A percentile compares a stretch with the other conserved stretches of the same genome.
Evolutionary conservation across 1,140 invertebrate species (phyloP).

Genomic region (Thrips palmi): DNA sequence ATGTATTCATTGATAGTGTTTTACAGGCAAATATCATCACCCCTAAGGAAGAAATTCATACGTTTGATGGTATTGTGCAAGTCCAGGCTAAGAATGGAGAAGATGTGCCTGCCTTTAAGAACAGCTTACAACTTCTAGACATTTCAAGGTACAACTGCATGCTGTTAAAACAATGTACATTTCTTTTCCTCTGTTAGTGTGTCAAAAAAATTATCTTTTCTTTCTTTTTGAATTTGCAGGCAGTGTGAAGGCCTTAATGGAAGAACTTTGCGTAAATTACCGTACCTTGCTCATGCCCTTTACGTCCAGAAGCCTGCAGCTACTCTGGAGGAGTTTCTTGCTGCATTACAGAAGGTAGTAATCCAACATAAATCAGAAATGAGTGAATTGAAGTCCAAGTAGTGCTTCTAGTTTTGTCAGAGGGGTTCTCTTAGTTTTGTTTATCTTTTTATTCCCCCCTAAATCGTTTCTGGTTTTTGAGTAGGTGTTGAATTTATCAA

Average conservation of each 20-base stretch:
- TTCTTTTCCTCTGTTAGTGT: slow-evolving; percentile 24
- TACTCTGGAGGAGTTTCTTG: neutral
- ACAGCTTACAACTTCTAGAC: slow-evolving; percentile 11
- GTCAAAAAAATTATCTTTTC: slow-evolving; percentile 22
- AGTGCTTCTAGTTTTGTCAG: too few species aligned
- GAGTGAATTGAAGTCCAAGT: too few species aligned
- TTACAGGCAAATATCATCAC: slow-evolving; percentile 20
- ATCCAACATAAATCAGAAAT: too few species aligned
- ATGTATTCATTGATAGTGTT: slow-evolving; percentile 20
- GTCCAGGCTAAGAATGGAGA: neutral
- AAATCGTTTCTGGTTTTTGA: too few species aligned
- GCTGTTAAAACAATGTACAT: slow-evolving; percentile 19
- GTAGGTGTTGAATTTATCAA: too few species aligned
- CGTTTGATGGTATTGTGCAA: neutral
- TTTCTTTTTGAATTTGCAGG: slow-evolving; percentile 23
- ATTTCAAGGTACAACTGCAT: slow-evolving; percentile 9
- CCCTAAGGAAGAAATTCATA: slow-evolving; percentile 2
- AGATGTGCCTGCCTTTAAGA: neutral
- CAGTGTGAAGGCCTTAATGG: slow-evolving; percentile 61
- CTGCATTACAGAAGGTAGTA: neutral
- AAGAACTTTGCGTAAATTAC: slow-evolving; percentile 66
- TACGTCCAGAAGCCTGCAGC: neutral
- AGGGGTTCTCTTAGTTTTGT: too few species aligned
- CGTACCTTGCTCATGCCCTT: slow-evolving; percentile 34
- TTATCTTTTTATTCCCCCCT: too few species aligned